Conservation (phyloP, 2,113 vertebrate species). For the Odontesthes bonariensis region DNA sequence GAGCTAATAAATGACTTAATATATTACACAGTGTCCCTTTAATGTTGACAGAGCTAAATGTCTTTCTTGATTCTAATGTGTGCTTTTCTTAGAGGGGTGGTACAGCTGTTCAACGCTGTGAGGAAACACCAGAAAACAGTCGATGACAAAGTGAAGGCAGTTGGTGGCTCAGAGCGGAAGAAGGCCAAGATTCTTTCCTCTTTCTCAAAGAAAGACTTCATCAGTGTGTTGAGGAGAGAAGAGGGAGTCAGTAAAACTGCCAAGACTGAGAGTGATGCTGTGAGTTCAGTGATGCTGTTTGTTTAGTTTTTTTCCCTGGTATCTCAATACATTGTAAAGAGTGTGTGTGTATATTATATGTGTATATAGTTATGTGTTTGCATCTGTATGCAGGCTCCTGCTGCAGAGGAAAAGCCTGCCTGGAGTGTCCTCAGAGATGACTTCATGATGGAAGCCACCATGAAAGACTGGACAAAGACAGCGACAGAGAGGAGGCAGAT, state of each 20-base stretch:
- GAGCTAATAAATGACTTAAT: too few species aligned
- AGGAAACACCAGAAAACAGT: conserved; percentile 90
- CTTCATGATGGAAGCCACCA: conserved; percentile 96
- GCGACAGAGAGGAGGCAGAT: conserved; percentile 70
- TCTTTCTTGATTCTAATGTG: background rate
- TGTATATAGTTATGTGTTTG: background rate
- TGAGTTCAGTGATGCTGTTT: conserved; percentile 57
- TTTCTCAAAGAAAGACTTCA: conserved; percentile 95
- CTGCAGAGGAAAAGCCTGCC: conserved; percentile 79
- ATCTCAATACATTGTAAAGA: too few species aligned
- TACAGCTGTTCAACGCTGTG: conserved; percentile 95
- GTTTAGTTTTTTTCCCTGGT: background rate
- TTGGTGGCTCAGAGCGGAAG: conserved; percentile 88
- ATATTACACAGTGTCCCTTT: too few species aligned
- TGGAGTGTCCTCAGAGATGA: conserved; percentile 95
- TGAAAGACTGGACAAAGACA: conserved; percentile 98
- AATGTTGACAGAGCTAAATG: background rate
- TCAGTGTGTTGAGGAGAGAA: conserved; percentile 86
- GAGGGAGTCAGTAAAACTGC: conserved; percentile 48
- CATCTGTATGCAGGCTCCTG: conserved; percentile 42
- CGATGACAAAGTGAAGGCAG: conserved; percentile 88
- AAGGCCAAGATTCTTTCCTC: conserved; percentile 89
- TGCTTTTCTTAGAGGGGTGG: conserved; percentile 86
- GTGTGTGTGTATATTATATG: background rate
- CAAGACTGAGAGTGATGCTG: conserved; percentile 65